phyloP scores from a whole-genome alignment of 2,113 vertebrate genomes.

The Amblyopsis rosae region DNA sequence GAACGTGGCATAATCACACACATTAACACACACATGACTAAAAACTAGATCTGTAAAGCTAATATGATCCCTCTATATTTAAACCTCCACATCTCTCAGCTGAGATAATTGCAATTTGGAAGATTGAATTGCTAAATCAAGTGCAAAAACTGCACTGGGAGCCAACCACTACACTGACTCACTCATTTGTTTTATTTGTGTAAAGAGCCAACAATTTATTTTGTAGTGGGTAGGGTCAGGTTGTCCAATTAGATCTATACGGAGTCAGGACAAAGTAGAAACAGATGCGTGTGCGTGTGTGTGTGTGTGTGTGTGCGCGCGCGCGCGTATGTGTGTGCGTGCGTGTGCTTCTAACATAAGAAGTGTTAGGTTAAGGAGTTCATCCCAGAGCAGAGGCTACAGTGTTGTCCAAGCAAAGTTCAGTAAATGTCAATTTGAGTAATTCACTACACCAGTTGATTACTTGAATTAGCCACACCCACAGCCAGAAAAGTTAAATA shows the following conservation, averaged over 20 bases:
- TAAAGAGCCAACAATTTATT: conserved; percentile 7
- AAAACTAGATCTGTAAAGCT: too few species aligned
- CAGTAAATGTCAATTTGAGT: too few species aligned
- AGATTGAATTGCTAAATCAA: too few species aligned
- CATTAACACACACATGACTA: neutral
- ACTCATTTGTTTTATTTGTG: conserved; percentile 33
- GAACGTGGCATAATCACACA: neutral
- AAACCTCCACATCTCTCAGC: too few species aligned
- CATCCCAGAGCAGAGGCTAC: conserved; percentile 13
- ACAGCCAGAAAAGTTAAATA: too few species aligned
- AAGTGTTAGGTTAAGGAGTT: conserved; percentile 6
- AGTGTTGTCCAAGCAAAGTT: too few species aligned
- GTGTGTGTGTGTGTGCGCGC: conserved; percentile 5
- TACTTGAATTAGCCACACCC: too few species aligned
- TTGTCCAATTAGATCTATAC: conserved; percentile 19
- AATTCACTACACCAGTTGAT: too few species aligned
- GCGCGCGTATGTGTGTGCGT: conserved; percentile 8
- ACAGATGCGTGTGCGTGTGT: conserved; percentile 37
- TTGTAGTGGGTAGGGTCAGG: conserved; percentile 14
- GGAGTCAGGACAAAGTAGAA: conserved; percentile 30
- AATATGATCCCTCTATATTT: too few species aligned
- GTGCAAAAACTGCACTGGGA: too few species aligned
- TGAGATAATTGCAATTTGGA: too few species aligned
- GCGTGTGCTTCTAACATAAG: neutral
- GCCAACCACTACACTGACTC: neutral